Evolutionary conservation across 2,888 invertebrate genomes (phyloP).

Genomic region (Ennomos erosarius): DNA sequence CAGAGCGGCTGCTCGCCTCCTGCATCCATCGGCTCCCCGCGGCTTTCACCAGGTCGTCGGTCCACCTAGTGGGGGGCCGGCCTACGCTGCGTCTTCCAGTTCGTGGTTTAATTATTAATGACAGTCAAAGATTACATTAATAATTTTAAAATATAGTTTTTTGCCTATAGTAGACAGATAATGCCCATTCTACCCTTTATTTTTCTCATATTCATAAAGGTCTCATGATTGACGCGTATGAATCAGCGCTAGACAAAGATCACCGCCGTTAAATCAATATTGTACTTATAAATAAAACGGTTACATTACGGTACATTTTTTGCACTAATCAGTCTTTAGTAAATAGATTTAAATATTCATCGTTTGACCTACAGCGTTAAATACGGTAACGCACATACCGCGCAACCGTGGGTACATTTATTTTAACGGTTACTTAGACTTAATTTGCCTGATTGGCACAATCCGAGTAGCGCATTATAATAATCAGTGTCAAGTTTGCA

Average conservation of each 20-base stretch:
- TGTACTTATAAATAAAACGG: slow-evolving; percentile 21
- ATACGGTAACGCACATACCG: slow-evolving; percentile 19
- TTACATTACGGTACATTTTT: slow-evolving; percentile 23
- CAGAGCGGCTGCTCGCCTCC: no score
- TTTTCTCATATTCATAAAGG: slow-evolving; percentile 11
- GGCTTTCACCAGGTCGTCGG: no score
- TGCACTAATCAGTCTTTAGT: slow-evolving; percentile 22
- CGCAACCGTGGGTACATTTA: not conserved
- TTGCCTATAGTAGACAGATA: no score
- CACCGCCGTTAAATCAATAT: slow-evolving; percentile 26
- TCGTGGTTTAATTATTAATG: no score
- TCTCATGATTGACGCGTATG: slow-evolving; percentile 15
- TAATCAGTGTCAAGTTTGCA: no score
- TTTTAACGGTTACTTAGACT: slow-evolving; percentile 10
- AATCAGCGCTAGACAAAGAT: slow-evolving; percentile 21
- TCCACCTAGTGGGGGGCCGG: no score
- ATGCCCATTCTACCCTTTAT: slow-evolving; percentile 27
- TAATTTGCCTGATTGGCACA: no score
- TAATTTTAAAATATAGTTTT: no score
- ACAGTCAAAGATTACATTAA: no score
- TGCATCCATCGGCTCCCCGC: no score
- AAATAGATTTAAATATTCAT: slow-evolving; percentile 19
- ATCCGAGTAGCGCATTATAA: no score
- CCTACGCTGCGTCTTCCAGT: no score
- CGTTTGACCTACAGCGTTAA: slow-evolving; percentile 20